Percentiles rank a stretch among this genome's conserved stretches.
Conservation (phyloP, 2,888 invertebrate species). For the Ceratothoa steindachneri region DNA sequence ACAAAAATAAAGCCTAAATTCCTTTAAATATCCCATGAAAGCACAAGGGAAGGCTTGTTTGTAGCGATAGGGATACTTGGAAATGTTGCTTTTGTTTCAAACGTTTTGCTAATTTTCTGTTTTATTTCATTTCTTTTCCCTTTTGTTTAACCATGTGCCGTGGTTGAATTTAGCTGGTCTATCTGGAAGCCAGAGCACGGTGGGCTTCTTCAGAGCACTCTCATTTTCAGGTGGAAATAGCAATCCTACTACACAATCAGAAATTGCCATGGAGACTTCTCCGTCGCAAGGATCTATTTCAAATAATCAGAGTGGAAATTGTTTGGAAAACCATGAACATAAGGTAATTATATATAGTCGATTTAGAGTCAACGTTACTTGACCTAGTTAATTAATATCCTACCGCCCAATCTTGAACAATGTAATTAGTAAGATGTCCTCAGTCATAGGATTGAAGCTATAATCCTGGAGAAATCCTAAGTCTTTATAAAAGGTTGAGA, state of each 20-base stretch:
- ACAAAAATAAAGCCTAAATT: too few relatives aligned
- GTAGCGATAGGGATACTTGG: too few relatives aligned
- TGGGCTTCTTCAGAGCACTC: slow-evolving; percentile 47
- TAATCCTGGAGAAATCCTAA: too few relatives aligned
- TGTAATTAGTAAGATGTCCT: too few relatives aligned
- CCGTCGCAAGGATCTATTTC: slow-evolving; percentile 76
- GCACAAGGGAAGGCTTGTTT: too few relatives aligned
- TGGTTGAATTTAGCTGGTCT: neutral
- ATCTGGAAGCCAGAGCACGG: slow-evolving; percentile 9
- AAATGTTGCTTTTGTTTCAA: too few relatives aligned
- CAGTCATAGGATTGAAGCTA: too few relatives aligned
- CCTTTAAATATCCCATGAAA: too few relatives aligned
- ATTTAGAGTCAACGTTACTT: too few relatives aligned
- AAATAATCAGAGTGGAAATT: slow-evolving; percentile 68
- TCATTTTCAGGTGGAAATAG: slow-evolving; percentile 45
- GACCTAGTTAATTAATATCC: too few relatives aligned
- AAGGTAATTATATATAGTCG: neutral
- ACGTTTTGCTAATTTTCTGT: slow-evolving; percentile 6
- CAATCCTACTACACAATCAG: slow-evolving; percentile 11
- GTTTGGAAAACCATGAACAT: slow-evolving; percentile 54
- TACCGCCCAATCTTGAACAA: too few relatives aligned
- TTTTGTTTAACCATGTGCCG: neutral
- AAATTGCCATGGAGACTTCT: slow-evolving; percentile 65
- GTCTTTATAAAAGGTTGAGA: too few relatives aligned
- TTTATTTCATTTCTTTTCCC: slow-evolving; percentile 2